Evolutionary conservation across 2,888 invertebrate genomes (phyloP).

Genomic region (Geotrupes spiniger): DNA sequence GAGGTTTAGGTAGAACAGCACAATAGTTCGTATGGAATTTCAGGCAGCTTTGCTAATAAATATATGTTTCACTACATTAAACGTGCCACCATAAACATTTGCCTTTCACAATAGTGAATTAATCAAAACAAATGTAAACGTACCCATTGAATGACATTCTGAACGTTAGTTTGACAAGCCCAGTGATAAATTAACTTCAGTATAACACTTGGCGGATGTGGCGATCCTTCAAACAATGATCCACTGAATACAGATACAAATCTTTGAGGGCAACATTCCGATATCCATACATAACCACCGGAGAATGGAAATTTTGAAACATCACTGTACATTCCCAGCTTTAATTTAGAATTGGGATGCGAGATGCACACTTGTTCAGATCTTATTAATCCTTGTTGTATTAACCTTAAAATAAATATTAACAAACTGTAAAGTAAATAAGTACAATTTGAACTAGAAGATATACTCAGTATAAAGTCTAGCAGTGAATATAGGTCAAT

Average conservation of each 20-base stretch:
- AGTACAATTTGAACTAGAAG: no score
- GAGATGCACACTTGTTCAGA: conserved; percentile 75
- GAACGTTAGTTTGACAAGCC: conserved; percentile 87
- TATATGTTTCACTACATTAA: no score
- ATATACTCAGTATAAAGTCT: no score
- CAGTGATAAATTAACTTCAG: conserved; percentile 86
- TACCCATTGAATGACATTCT: conserved; percentile 88
- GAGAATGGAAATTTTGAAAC: conserved; percentile 81
- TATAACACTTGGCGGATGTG: conserved; percentile 78
- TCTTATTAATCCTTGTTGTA: conserved; percentile 78
- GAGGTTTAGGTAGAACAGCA: no score
- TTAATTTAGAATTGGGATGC: conserved; percentile 68
- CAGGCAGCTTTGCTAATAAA: no score
- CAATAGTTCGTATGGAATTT: no score
- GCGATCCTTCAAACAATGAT: conserved; percentile 82
- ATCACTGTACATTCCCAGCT: conserved; percentile 84
- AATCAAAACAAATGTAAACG: conserved; percentile 33
- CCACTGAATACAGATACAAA: conserved; percentile 86
- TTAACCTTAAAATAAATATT: conserved; percentile 57
- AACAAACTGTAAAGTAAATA: no score
- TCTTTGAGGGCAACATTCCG: conserved; percentile 79
- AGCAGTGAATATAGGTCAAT: no score
- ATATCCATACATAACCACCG: conserved; percentile 90
- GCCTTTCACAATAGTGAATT: no score
- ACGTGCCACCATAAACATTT: no score